Evolutionary conservation across 2,797 vertebrate genomes (phyloP), one percentile per base, ranked within the genome.

Genomic region (Anguilla pacifica): DNA sequence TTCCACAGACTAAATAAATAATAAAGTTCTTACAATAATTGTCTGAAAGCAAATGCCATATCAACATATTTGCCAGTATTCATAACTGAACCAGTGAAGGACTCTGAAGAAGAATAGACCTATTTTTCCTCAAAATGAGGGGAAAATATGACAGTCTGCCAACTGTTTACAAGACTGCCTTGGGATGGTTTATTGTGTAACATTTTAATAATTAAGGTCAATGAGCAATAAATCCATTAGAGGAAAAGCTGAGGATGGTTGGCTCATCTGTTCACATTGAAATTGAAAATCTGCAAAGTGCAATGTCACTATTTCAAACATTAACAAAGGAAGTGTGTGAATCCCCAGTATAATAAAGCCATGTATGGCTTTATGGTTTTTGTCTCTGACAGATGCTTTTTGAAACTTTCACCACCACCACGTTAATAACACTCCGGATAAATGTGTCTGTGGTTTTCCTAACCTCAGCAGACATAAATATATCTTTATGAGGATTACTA

Each of bases 121-220:
- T 9, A 35, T 87, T 67, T 61, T 49, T 53, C 11, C 11, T 57
- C 43, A 15, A 70, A 57, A 57, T 77, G 43, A 19, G 51, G 2
- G 35, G 22, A 70, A 19, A 70, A 74, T 25, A 83, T 35, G 46
- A 43, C 31, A 31, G 13, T 19, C 59, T 83, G 64, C 82, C 49
- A 74, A 49, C 77, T 46, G 53, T 49, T 84, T 74, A 19, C 53
- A 39, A 84, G 22, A 64, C 43, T 51, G 43, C 82, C 67, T 84
- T 28, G 35, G 61, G 53, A 57, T 49, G 35, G 51, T 84, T 74
- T 77, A 85, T 46, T 64, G 93, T 93, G 94, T 95, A 92, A 92
- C 91, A 94, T 93, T 94, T 95, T 94, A 94, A 95, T 94, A 94
- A 94, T 93, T 92, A 93, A 92, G 93, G 91, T 90, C 94, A 94